Evolutionary conservation across 2,797 vertebrate species (phyloP), one percentile per base, ranked within the genome.

Genomic region (Xenops minutus): DNA sequence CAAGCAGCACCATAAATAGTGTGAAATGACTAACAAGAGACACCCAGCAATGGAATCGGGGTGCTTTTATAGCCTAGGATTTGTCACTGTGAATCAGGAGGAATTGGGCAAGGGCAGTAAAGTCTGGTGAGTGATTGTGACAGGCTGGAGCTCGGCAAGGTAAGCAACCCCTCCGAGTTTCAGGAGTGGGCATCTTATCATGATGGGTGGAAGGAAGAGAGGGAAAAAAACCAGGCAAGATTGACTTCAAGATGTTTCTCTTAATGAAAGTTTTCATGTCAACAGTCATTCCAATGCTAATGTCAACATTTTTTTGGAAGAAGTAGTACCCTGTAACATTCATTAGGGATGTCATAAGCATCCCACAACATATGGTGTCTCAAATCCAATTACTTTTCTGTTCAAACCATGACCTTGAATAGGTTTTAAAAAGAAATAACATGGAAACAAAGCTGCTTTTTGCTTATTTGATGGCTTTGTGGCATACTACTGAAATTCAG

Each of bases 371-470:
- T 94, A 94, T 86, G 91, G 82, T 94, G 66, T 81, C 75, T 89
- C 80, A 93, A 90, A 92, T 85, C 49, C 85, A 89, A 83, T 92
- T 85, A 95, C 92, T 85, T 89, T 69, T 87, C 93, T 96, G 63
- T 93, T 95, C 90, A 94, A 96, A 80, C 54, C 69, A 54, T 94
- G 90, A 92, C 87, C 93, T 96, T 92, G 86, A 91, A 66, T 56
- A 54, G 44, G 49, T 49, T 91, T 72, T 68, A 79, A 51, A 81
- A 93, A 78, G 58, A 63, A 84, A 21, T 3, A 92, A 54, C 10
- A 61, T 13, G 41, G 23, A 39, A 76, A 89, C 52, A 87, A 89
- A 91, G 29, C 4, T 7, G 17, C 32, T 37, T 56, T 51, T 52
- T 56, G 23, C 55, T 93, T 41, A 62, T 61, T 77, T 85, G 61